Base-by-base conservation (phyloP, 2,113 vertebrate genomes). In the Muntiacus muntjak region DNA sequence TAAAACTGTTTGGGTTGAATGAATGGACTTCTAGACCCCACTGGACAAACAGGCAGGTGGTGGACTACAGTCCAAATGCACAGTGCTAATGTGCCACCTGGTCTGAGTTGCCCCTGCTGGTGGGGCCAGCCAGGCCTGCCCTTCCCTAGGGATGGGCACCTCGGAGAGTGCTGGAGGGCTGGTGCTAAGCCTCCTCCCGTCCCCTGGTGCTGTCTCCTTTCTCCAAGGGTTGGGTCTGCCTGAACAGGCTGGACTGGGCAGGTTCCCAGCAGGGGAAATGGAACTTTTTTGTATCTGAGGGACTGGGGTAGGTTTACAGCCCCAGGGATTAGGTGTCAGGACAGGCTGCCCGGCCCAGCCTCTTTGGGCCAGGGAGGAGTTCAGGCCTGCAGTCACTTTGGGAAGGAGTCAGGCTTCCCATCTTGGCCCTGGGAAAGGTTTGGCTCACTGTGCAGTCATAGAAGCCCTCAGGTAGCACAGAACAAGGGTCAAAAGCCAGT, bases 261-360 rank as follows among this genome's bases (percentile, higher is more conserved):
- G 91, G 15, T 23, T 98, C 89, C 97, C 30, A 7, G 91, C 40
- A 47, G 55, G 86, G 74, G 96, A 98, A 98, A 97, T 11, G 40
- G 43, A 89, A 97, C 95, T 98, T 60, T 58, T 96, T 98, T 98
- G 98, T 98, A 98, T 97, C 98, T 36, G 43, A 84, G 64, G 54
- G 45, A 60, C 36, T 40, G 45, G 54, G 67, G 82, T 8, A 54
- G 90, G 87, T 16, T 57, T 21, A 28, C 19, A 55, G 50, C 79
- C 50, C 21, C 1, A 36, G 47, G 94, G 97, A 82, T 83, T 85
- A 40, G 91, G 87, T 98, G 62, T 97, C 89, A 50, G 1, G 17
- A 67, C 17, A 1, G 12, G 57, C 17, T 5, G 12, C 91, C 71
- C 26, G 15, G 25, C 26, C 57, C 43, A 62, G 64, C 2, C 36